phyloP scores from a whole-genome alignment of 2,797 vertebrate species.

The Characodon lateralis region DNA sequence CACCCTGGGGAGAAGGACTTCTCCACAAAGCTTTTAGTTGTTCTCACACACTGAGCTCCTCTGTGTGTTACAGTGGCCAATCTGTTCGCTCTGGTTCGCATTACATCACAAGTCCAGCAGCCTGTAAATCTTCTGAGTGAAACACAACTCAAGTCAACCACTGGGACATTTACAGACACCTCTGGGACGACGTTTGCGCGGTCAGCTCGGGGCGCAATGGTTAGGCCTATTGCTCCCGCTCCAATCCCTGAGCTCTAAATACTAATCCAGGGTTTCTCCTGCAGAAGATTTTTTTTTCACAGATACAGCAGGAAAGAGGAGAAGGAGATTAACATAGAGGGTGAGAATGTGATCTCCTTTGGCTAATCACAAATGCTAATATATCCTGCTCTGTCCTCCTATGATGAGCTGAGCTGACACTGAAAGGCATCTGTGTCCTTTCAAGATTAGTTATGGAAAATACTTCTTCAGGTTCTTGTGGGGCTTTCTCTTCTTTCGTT shows the following conservation, averaged over 20 bases:
- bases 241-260: slow-evolving; percentile 12
- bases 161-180: slow-evolving; percentile 61
- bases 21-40: slow-evolving; percentile 64
- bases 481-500: background rate
- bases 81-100: slow-evolving; percentile 61
- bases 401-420: slow-evolving; percentile 48
- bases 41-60: slow-evolving; percentile 45
- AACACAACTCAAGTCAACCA: slow-evolving; percentile 63
- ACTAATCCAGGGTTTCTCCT: slow-evolving; percentile 36
- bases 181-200: slow-evolving; percentile 52
- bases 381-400: slow-evolving; percentile 69
- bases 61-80: slow-evolving; percentile 46
- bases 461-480: slow-evolving; percentile 14
- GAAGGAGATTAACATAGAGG: slow-evolving; percentile 72
- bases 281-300: slow-evolving; percentile 30
- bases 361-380: slow-evolving; percentile 80
- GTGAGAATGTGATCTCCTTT: slow-evolving; percentile 67
- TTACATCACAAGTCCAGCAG: slow-evolving; percentile 74
- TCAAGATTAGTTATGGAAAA: slow-evolving; percentile 65
- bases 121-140: slow-evolving; percentile 68
- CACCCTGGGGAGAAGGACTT: slow-evolving; percentile 45
- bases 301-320: slow-evolving; percentile 56
- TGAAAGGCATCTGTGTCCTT: slow-evolving; percentile 65
- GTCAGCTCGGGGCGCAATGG: slow-evolving; percentile 35
- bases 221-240: slow-evolving; percentile 34